Evolutionary conservation across 2,888 invertebrate genomes (phyloP), one percentile per base, ranked within the genome.

Genomic region (Galerucella calmariensis): DNA sequence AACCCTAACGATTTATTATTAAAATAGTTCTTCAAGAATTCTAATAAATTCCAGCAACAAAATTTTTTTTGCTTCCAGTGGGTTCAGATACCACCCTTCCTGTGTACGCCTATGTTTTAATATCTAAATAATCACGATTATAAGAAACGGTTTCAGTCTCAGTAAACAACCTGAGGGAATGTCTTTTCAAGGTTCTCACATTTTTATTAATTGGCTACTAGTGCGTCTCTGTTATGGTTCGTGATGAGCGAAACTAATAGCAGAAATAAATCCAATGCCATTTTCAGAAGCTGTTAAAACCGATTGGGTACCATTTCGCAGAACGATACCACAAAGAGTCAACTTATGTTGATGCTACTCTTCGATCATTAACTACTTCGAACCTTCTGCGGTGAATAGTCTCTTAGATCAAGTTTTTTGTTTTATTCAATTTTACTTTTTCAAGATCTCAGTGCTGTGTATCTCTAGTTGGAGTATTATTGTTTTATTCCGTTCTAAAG

Each of bases 201-300:
- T 69, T 51, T 69, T 69, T 69, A 61, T 61, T 62, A 51, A 20
- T 59, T 24, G 24, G 24, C 35, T 35, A 58, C 24, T 44, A 59
- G 61, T 65, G 69, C 73, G 68, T 69, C 69, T 46, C 65, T 66
- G 73, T 61, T 51, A 14, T 41, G 63, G 78, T 73, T 76, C 79
- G 73, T 77, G 80, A 80, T 73, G 73, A 70, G 73, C 73, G 75
- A 70, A 46, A 74, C 75, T 80, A 78, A 77, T 79, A 63, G 77
- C 58, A 70, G 67, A 69, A 75, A 78, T 80, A 76, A 79, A 77
- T 80, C 76, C 69, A 58, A 68, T 73, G 73, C 80, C 80, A 71
- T 79, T 79, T 80, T 73, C 67, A 80, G 80, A 78, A 75, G 76
- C 71, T 67, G 72, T 73, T 73, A 76, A 73, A 75, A 75, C 76